Evolutionary conservation across 2,797 vertebrate species (phyloP), one percentile per base, ranked within the genome.

Genomic region (Taenioides sp.): DNA sequence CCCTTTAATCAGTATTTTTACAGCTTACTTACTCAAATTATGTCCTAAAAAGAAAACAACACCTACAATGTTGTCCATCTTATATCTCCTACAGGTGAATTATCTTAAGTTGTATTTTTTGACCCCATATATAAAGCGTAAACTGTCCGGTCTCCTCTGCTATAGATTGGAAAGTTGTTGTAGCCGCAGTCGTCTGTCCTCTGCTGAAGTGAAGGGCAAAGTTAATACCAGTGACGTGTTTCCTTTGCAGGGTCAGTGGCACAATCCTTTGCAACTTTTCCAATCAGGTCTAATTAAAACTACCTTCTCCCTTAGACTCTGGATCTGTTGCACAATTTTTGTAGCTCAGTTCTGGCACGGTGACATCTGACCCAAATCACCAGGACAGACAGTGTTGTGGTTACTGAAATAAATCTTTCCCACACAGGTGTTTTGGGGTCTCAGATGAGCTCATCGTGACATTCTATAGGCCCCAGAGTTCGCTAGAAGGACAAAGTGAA

Each of bases 291-390:
- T 14, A 58, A 14, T 22, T 54, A 54, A 10, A n/a, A 22, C 43
- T 16, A 54, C 7, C 6, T n/a, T n/a, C 50, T 54, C n/a, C 18
- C 55, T 58, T 20, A 14, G 23, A 25, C 23, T 58, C 55, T 12
- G 0, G 31, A 54, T 54, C 20, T 54, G 9, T 54, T 54, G 31
- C 17, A n/a, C 28, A 34, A 37, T 34, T 37, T 34, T 34, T 37
- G 20, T 10, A 68, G 79, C 73, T 54, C 50, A 10, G 50, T 52
- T 7, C 50, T n/a, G 20, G 18, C 50, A 9, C 6, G 54, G 10
- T 57, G 54, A 57, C 22, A 22, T 77, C 68, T 67, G 70, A 55
- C n/a, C 58, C 83, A 69, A 84, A 80, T 86, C 71, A 87, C 66
- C 66, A 78, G 43, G 22, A 63, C 14, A 7, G 43, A 73, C 59